Base-by-base conservation (phyloP, 2,888 invertebrate genomes). In the Lochmaea capreae region DNA sequence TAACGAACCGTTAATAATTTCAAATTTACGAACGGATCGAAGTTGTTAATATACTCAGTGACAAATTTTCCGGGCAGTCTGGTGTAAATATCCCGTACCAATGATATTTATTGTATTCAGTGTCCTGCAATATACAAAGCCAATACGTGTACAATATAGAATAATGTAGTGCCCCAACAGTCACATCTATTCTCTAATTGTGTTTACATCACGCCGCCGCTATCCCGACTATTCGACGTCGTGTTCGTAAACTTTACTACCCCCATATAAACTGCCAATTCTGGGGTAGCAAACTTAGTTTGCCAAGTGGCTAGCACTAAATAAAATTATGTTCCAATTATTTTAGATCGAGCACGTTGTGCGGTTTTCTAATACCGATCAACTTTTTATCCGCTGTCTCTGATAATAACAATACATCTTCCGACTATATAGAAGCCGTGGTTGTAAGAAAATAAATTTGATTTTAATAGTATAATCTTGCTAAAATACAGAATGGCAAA, bases 181-280 rank as follows among this genome's bases (percentile, higher is more conserved):
- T 80, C 81, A 78, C 83, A 83, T 83, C 81, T 80, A 82, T 82
- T 81, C 80, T 72, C 81, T 82, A 83, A 83, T 83, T 82, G 83
- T 82, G 82, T 83, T 83, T 83, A 81, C 82, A 82, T 82, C 83
- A 81, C 79, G 33, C 62, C 18, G 43, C 62, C 62, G 79, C 76
- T 76, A 74, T 72, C 78, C 74, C 76, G 75, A 78, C 75, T 69
- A 76, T 79, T 80, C 77, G 79, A 79, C 80, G 81, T 81, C 80
- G 80, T 79, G 77, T 79, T 76, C 78, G 78, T 79, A 75, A 79
- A 81, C 79, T 82, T 81, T 79, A 82, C 82, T 79, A 74, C 78
- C 79, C 79, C 79, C 78, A 78, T 80, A 80, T 80, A 79, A 79
- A 80, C 80, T 79, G 80, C 80, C 82, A 80, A 81, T 82, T 80